These are phyloP conservation scores for Chironomus riparius DNA, from an alignment of 2,888 invertebrate genomes.

Conservation along the genomic window DNA sequence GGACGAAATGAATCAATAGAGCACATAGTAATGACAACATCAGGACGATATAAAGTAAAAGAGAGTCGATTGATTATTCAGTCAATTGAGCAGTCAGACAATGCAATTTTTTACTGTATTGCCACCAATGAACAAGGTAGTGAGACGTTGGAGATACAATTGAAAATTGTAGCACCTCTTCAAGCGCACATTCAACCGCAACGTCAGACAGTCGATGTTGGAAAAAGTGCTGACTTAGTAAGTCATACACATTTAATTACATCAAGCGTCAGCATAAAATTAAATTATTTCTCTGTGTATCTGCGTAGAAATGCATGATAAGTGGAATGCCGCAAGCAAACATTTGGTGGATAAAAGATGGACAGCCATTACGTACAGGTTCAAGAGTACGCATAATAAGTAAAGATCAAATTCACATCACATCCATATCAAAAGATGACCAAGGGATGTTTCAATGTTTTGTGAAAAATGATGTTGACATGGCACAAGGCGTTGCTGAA, in stretches of 20 bases:
- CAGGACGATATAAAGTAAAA: slow-evolving; percentile 43
- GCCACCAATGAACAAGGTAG: slow-evolving; percentile 48
- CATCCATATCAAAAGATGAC: slow-evolving; percentile 64
- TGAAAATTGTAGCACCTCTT: slow-evolving; percentile 56
- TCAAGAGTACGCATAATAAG: slow-evolving; percentile 48
- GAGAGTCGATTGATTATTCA: slow-evolving; percentile 48
- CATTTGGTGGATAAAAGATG: slow-evolving; percentile 71
- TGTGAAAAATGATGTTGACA: slow-evolving; percentile 70
- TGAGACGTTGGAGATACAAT: slow-evolving; percentile 47
- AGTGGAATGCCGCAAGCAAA: slow-evolving; percentile 71
- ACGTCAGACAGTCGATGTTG: slow-evolving; percentile 67
- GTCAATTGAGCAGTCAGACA: slow-evolving; percentile 44
- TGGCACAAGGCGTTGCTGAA: slow-evolving; percentile 71
- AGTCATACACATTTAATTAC: background rate
- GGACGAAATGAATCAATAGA: slow-evolving; percentile 45
- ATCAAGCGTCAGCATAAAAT: slow-evolving; percentile 45
- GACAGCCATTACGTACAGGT: slow-evolving; percentile 50
- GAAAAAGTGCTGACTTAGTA: slow-evolving; percentile 69
- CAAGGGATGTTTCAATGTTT: slow-evolving; percentile 88
- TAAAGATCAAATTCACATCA: slow-evolving; percentile 49
- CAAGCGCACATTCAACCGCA: slow-evolving; percentile 67
- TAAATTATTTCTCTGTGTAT: background rate
- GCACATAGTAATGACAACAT: slow-evolving; percentile 37
- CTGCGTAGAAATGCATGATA: slow-evolving; percentile 59
- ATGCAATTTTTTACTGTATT: slow-evolving; percentile 47